Percentiles rank a stretch among this genome's conserved stretches.
phyloP scores from a whole-genome alignment of 2,797 vertebrate species.

The Pangasius macronema region DNA sequence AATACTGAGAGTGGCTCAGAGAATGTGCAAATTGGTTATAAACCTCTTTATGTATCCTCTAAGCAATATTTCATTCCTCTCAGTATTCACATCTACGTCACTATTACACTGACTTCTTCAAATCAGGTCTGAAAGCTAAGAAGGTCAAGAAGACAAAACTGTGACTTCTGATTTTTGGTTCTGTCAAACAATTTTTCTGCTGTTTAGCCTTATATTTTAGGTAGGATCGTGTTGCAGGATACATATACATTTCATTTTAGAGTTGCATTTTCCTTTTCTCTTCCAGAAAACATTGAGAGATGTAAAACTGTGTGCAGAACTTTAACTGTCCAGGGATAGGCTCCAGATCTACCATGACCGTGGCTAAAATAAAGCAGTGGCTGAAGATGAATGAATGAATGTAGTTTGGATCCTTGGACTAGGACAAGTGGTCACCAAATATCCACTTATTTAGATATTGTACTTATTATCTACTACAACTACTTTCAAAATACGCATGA shows the following conservation, averaged over 20 bases:
- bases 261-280: background rate
- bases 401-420: background rate
- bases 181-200: background rate
- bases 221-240: background rate
- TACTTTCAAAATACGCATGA: background rate
- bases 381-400: background rate
- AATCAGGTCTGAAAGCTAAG: background rate
- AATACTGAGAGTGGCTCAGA: background rate
- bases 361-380: background rate
- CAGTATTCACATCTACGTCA: background rate
- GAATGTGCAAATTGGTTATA: background rate
- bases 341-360: background rate
- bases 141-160: background rate
- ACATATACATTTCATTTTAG: background rate
- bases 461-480: background rate
- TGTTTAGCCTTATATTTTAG: background rate
- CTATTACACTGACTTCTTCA: background rate
- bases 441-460: background rate
- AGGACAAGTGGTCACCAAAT: background rate
- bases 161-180: background rate
- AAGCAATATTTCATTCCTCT: background rate
- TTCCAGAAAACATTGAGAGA: background rate
- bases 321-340: background rate
- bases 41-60: background rate
- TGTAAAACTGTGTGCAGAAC: background rate